Percentiles rank a stretch among this genome's conserved stretches.
Conservation (phyloP, 2,113 vertebrate genomes). For the Chloroceryle aenea region DNA sequence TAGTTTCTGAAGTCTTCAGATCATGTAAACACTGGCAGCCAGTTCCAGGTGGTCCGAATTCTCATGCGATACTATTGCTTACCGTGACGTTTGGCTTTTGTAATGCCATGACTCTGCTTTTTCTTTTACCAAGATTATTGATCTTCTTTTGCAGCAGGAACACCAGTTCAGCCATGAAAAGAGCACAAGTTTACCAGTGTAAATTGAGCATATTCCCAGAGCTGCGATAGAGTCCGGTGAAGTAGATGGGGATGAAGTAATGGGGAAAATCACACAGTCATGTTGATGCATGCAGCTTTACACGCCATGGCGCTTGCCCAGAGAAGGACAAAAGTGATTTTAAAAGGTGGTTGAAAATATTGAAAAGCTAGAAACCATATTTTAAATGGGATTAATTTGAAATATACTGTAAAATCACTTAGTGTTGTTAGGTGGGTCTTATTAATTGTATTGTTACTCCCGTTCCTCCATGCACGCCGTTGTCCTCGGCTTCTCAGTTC, state of each 20-base stretch:
- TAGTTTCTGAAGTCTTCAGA: not conserved
- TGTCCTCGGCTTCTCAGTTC: not conserved
- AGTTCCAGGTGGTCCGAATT: not conserved
- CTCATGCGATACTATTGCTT: not conserved
- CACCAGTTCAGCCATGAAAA: not conserved
- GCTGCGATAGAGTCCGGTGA: not conserved
- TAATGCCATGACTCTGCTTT: not conserved
- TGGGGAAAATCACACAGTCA: conserved; percentile 29
- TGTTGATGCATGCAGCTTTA: not conserved
- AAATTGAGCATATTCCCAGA: not conserved
- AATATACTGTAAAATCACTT: not conserved
- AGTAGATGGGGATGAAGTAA: conserved; percentile 16
- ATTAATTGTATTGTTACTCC: not conserved
- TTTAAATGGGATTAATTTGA: not conserved
- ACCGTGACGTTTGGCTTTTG: not conserved
- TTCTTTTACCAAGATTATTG: not conserved
- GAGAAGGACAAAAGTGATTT: not conserved
- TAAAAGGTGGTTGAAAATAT: not conserved
- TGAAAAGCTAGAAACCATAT: not conserved
- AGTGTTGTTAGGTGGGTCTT: fast-evolving
- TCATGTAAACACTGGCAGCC: not conserved
- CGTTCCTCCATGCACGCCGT: not conserved
- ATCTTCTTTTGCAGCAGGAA: not conserved
- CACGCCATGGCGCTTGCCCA: not conserved
- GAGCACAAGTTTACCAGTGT: not conserved